A percentile compares a stretch with the other conserved stretches of the same genome.
phyloP scores from a whole-genome alignment of 2,888 invertebrate species.

The Drosophila sordidapex region DNA sequence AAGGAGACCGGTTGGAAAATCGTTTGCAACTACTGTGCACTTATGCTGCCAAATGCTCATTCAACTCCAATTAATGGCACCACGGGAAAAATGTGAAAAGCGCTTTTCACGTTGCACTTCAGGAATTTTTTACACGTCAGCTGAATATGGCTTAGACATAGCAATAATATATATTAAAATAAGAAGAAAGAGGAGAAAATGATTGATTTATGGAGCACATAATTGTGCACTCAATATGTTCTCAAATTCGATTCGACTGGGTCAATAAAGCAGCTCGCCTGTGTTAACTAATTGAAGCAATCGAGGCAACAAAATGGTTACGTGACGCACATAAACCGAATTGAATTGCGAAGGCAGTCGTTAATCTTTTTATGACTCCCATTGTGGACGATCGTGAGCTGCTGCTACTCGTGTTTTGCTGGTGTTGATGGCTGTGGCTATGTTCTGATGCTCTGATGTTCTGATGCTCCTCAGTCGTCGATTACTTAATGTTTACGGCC shows the following conservation, averaged over 20 bases:
- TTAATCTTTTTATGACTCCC: constrained; percentile 56
- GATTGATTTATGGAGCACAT: not conserved
- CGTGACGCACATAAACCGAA: constrained; percentile 54
- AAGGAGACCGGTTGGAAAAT: constrained; percentile 3
- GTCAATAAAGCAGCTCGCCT: constrained; percentile 14
- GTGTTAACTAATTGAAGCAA: constrained; percentile 50
- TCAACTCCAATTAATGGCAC: not conserved
- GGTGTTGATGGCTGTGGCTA: constrained; percentile 23
- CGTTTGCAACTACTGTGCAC: not conserved
- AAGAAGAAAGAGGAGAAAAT: not conserved
- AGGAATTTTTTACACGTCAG: not conserved
- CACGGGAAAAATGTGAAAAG: not conserved
- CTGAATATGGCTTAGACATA: not conserved
- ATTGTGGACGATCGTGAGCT: constrained; percentile 49
- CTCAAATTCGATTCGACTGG: constrained; percentile 3
- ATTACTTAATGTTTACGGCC: constrained; percentile 44
- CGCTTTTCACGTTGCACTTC: not conserved
- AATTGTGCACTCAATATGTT: constrained; percentile 1
- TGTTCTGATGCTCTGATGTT: not conserved
- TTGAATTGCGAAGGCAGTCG: constrained; percentile 52
- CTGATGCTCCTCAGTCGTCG: constrained; percentile 10
- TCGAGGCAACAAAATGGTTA: constrained; percentile 53
- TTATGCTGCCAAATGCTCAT: not conserved
- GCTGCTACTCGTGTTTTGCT: constrained; percentile 50
- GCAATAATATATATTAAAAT: not conserved